Base-by-base conservation (phyloP, 2,113 vertebrate genomes). In the Carettochelys insculpta region DNA sequence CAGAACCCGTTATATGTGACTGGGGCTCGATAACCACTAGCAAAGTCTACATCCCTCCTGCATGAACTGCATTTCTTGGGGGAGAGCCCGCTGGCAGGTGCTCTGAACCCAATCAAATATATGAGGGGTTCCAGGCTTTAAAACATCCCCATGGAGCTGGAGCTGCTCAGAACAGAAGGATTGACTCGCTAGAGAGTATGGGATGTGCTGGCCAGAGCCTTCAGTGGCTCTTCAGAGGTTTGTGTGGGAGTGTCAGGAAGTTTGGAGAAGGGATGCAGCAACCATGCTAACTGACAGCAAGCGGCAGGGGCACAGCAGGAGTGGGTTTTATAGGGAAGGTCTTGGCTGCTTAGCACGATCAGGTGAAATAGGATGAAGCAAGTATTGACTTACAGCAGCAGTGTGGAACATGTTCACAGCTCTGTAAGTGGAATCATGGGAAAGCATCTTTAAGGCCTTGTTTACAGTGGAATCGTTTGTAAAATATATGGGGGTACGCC, bases 121-220 rank as follows among this genome's bases (percentile, higher is more conserved):
- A 24, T 5, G 61, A 50, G 31, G 51, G 11, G 45, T 86, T 80
- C 1, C 16, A 56, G 53, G 43, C 54, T 34, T 78, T 54, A 50
- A 75, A 85, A 31, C 50, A 31, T 48, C 5, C 9, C 1, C 5
- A 43, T 43, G 58, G 48, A n/a, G 68, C 48, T 12, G 14, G 81
- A 85, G 25, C 11, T 11, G 51, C 5, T 48, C 45, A n/a, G 20
- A 76, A 17, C 1, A 17, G 6, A 0, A 5, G 34, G 0, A 34
- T 71, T 76, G 50, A 50, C 48, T 12, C 5, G 2, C 6, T 20
- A 1, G n/a, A 0, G 1, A 31, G 12, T 11, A 5, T 0, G 7
- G 48, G 48, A 54, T 53, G 20, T 14, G 48, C 34, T 56, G 84
- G 16, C 0, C 5, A 1, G 19, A 3, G 1, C 12, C 6, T 90